Percentiles rank a stretch among this genome's conserved stretches.
phyloP scores from a whole-genome alignment of 1,140 invertebrate genomes.

The Eueides isabella region DNA sequence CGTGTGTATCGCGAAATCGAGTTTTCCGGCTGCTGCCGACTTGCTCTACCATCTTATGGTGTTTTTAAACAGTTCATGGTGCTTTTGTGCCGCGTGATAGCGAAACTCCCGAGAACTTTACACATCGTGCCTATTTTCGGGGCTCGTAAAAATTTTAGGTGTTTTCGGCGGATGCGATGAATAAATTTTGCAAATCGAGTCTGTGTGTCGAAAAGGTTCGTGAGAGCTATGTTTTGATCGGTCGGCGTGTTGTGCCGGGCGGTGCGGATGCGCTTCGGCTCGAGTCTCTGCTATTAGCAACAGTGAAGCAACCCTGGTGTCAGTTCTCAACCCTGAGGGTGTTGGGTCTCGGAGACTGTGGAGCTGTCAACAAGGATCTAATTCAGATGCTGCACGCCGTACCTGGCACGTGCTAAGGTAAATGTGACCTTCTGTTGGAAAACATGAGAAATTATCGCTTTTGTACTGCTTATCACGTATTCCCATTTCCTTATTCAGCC shows the following conservation, averaged over 20 bases:
- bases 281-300: conserved; percentile 44
- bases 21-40: conserved; percentile 70
- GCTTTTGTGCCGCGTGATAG: conserved; percentile 65
- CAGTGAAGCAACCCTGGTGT: conserved; percentile 55
- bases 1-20: conserved; percentile 65
- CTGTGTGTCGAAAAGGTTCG: conserved; percentile 77
- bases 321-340: conserved; percentile 36
- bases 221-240: conserved; percentile 78
- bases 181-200: conserved; percentile 81
- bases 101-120: conserved; percentile 43
- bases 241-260: conserved; percentile 70
- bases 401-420: conserved; percentile 70
- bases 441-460: conserved; percentile 17
- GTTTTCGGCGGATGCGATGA: conserved; percentile 80
- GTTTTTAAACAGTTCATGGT: conserved; percentile 73
- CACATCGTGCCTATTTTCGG: conserved; percentile 54
- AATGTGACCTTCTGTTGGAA: conserved; percentile 48
- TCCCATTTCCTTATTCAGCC: conserved; percentile 28
- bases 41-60: conserved; percentile 66
- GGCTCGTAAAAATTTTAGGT: conserved; percentile 75
- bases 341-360: conserved; percentile 37
- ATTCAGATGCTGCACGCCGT: conserved; percentile 50
- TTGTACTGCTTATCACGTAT: conserved; percentile 35
- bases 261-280: conserved; percentile 62
- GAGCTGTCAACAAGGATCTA: conserved; percentile 45